Evolutionary conservation across 2,888 invertebrate species (phyloP).

Genomic region (Rotaria magnacalcarata): DNA sequence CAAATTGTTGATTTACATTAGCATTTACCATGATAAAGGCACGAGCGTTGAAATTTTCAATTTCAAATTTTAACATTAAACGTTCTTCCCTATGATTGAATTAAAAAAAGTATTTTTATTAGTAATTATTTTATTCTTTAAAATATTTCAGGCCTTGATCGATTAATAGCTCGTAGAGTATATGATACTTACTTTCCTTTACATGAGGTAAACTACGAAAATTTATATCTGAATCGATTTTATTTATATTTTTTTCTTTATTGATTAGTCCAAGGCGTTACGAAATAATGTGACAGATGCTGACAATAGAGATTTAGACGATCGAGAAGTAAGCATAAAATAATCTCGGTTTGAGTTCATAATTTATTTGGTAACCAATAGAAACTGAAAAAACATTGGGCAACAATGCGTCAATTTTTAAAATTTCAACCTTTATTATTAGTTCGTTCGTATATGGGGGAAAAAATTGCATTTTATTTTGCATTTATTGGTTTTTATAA

Average conservation of each 20-base stretch:
- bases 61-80: too few relatives aligned
- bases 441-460: slow-evolving; percentile 65
- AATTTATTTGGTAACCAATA: slow-evolving; percentile 50
- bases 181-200: not conserved
- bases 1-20: too few relatives aligned
- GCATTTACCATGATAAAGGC: too few relatives aligned
- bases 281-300: not conserved
- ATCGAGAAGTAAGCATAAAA: not conserved
- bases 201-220: not conserved
- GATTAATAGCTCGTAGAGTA: not conserved
- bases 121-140: too few relatives aligned
- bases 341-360: not conserved
- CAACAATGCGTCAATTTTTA: slow-evolving; percentile 63
- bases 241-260: not conserved
- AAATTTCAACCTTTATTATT: slow-evolving; percentile 65
- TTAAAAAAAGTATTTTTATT: too few relatives aligned
- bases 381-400: slow-evolving; percentile 64
- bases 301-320: not conserved
- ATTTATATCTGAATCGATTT: not conserved
- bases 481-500: slow-evolving; percentile 75
- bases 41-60: too few relatives aligned
- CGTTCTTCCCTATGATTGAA: too few relatives aligned
- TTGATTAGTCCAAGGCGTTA: not conserved
- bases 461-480: slow-evolving; percentile 65
- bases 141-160: not conserved